Evolutionary conservation across 2,797 vertebrate species (phyloP).

Genomic region (Sebastes iracundus): DNA sequence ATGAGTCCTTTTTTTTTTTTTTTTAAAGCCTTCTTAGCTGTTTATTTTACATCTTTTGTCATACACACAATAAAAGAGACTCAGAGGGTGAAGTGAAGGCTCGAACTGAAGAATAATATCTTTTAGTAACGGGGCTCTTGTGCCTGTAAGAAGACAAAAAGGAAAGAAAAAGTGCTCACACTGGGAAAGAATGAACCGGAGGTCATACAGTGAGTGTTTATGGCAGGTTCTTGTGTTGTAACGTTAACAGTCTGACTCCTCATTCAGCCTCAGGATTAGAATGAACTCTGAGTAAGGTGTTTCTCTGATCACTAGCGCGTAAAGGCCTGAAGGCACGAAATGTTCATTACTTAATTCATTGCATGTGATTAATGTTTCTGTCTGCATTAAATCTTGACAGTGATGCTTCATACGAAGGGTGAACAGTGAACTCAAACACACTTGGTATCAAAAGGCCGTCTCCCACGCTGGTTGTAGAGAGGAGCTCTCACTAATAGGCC

Average conservation of each 20-base stretch:
- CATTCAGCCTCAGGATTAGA: constrained; percentile 19
- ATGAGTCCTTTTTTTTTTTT: background rate
- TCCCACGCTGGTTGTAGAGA: constrained; percentile 7
- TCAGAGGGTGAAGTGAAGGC: background rate
- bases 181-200: background rate
- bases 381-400: constrained; percentile 21
- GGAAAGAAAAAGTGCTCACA: background rate
- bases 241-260: background rate
- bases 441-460: constrained; percentile 41
- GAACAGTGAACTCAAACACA: constrained; percentile 23
- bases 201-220: background rate
- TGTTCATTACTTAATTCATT: background rate
- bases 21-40: background rate
- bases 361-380: constrained; percentile 5
- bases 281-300: constrained; percentile 4
- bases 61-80: background rate
- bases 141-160: background rate
- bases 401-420: background rate
- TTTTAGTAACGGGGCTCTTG: background rate
- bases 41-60: background rate
- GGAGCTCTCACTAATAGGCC: constrained; percentile 3
- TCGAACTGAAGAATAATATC: background rate
- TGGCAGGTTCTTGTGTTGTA: background rate
- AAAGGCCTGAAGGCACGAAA: background rate
- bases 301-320: background rate